Evolutionary conservation across 2,888 invertebrate genomes (phyloP).

Genomic region (Ommatoiulus sabulosus): DNA sequence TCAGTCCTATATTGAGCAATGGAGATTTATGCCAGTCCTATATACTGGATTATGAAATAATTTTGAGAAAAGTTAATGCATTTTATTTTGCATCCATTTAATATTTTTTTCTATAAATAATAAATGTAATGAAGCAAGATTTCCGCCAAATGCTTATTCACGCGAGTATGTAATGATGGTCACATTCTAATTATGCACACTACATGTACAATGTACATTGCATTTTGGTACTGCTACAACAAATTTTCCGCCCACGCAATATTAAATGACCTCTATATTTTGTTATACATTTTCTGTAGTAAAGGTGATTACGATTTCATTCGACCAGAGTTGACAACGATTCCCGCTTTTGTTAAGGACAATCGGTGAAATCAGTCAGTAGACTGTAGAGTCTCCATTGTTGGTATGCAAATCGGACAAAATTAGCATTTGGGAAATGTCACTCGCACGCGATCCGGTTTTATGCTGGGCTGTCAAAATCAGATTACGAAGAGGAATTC

Average conservation of each 20-base stretch:
- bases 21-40: neutral
- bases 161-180: too few species aligned
- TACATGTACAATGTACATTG: too few species aligned
- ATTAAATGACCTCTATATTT: too few species aligned
- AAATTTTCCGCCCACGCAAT: too few species aligned
- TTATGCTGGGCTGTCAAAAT: neutral
- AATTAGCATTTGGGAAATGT: constrained; percentile 20
- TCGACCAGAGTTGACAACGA: neutral
- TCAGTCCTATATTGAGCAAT: neutral
- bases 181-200: too few species aligned
- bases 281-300: neutral
- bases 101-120: too few species aligned
- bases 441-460: neutral
- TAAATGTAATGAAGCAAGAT: too few species aligned
- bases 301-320: neutral
- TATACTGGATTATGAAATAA: too few species aligned
- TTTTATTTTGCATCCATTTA: too few species aligned
- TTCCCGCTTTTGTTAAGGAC: neutral
- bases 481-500: constrained; percentile 24
- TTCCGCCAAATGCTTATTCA: too few species aligned
- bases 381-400: constrained; percentile 20
- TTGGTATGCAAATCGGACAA: neutral
- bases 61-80: too few species aligned
- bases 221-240: too few species aligned
- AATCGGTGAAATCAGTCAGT: neutral